Percentiles rank a stretch among this genome's conserved stretches.
Conservation (phyloP, 2,797 vertebrate species). For the Sylvilagus floridanus region DNA sequence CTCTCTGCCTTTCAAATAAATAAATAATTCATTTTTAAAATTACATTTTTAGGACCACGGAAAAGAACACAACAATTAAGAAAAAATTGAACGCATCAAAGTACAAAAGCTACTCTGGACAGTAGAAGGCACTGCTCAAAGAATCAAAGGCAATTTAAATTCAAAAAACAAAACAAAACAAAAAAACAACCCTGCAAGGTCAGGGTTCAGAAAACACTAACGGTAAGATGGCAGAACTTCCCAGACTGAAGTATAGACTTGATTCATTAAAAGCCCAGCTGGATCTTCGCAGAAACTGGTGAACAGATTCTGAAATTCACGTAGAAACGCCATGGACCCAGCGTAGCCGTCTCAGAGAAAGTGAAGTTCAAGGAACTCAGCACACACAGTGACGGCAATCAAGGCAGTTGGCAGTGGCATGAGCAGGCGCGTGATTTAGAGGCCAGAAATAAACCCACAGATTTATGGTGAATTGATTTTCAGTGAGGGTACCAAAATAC, state of each 20-base stretch:
- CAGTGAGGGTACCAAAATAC: conserved; percentile 16
- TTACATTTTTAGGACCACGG: no score
- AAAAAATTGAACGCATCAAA: neutral
- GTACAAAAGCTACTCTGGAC: conserved; percentile 7
- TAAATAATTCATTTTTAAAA: no score
- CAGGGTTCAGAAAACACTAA: neutral
- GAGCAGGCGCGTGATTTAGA: neutral
- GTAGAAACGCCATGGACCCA: neutral
- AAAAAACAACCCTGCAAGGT: neutral
- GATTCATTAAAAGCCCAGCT: neutral
- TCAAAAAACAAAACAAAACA: conserved; percentile 35
- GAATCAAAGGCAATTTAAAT: conserved; percentile 24
- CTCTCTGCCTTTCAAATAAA: no score
- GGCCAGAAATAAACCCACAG: conserved; percentile 23
- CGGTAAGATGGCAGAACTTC: neutral
- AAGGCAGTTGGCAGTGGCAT: neutral
- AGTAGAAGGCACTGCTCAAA: neutral
- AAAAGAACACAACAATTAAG: neutral
- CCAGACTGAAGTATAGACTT: neutral
- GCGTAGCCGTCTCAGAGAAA: conserved; percentile 3
- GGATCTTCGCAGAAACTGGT: neutral
- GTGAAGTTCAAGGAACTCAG: neutral
- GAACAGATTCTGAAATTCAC: neutral
- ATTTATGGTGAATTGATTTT: conserved; percentile 42
- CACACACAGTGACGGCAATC: neutral